Conservation (phyloP, 2,888 invertebrate genomes). For the Cordilura impudica region DNA sequence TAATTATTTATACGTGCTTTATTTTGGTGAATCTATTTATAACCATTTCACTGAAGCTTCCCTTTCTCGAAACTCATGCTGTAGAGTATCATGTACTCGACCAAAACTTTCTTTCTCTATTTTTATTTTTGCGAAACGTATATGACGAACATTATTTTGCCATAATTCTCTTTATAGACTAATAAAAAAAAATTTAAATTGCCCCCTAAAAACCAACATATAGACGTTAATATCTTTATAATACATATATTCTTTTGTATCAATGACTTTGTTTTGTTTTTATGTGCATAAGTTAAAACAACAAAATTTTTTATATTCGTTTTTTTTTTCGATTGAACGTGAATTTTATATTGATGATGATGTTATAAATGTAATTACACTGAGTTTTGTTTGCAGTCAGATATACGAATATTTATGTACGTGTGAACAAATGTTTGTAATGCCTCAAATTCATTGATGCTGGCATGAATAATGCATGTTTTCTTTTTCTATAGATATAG, state of each 20-base stretch:
- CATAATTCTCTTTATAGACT: constrained; percentile 52
- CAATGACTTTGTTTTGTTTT: constrained; percentile 41
- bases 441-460: constrained; percentile 25
- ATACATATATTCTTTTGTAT: constrained; percentile 38
- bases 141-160: constrained; percentile 41
- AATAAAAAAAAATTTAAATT: constrained; percentile 48
- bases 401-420: background rate
- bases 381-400: background rate
- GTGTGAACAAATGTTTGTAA: background rate
- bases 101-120: too few species aligned
- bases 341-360: constrained; percentile 40
- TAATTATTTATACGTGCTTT: too few species aligned
- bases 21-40: too few species aligned
- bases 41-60: too few species aligned
- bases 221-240: constrained; percentile 25
- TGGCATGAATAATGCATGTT: constrained; percentile 35
- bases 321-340: constrained; percentile 16
- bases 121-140: background rate
- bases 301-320: constrained; percentile 10
- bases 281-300: constrained; percentile 20
- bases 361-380: constrained; percentile 42
- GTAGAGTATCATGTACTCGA: too few species aligned
- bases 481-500: too few species aligned
- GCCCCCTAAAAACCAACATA: constrained; percentile 7
- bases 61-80: too few species aligned